Percentiles rank a stretch among this genome's conserved stretches.
Evolutionary conservation across 1,140 invertebrate genomes (phyloP).

Genomic region (Aleiodes sp.): DNA sequence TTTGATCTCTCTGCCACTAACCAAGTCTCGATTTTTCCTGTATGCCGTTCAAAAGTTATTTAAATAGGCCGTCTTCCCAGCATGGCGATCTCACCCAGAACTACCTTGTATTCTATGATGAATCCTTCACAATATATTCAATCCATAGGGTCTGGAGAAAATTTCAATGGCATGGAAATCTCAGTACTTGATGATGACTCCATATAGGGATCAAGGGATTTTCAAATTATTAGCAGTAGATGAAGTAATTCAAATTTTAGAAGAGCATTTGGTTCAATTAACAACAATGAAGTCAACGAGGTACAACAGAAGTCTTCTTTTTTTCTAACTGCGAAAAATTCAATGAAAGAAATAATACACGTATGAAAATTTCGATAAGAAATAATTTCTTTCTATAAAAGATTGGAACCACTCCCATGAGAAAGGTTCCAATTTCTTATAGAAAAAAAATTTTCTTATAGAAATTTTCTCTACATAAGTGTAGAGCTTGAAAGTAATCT

Average conservation of each 20-base stretch:
- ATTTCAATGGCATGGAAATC: conserved; percentile 77
- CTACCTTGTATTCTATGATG: neutral
- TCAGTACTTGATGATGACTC: conserved; percentile 75
- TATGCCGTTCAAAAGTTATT: too few species aligned
- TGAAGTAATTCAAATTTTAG: conserved; percentile 77
- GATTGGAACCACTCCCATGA: too few species aligned
- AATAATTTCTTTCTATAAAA: too few species aligned
- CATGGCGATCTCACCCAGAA: too few species aligned
- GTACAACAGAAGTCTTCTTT: conserved; percentile 39
- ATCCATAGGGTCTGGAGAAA: conserved; percentile 70
- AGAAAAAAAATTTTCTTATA: too few species aligned
- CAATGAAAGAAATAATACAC: neutral
- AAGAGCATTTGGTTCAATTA: conserved; percentile 79
- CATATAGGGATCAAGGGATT: conserved; percentile 74
- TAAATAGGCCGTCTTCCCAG: too few species aligned
- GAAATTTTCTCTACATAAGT: too few species aligned
- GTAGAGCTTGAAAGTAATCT: too few species aligned
- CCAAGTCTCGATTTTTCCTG: too few species aligned
- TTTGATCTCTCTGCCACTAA: too few species aligned
- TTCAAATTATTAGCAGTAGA: conserved; percentile 73
- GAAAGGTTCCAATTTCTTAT: too few species aligned
- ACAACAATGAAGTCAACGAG: conserved; percentile 85
- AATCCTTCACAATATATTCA: neutral
- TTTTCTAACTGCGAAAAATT: neutral
- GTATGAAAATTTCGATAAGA: too few species aligned